Conservation (phyloP, 2,888 invertebrate species). For the Nomada fabriciana region DNA sequence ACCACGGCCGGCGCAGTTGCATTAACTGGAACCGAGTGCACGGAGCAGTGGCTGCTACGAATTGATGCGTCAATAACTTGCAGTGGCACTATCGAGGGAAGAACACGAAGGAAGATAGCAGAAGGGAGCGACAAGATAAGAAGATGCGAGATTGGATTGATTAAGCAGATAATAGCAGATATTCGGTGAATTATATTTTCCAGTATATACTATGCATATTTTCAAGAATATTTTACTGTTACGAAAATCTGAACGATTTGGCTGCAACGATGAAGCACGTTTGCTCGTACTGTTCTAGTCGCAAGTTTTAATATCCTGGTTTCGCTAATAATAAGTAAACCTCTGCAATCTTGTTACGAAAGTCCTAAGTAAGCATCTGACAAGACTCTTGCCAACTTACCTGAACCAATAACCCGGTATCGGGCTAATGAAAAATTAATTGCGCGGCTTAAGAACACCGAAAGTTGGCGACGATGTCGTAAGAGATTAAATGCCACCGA, state of each 20-base stretch:
- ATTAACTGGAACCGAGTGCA: conserved; percentile 11
- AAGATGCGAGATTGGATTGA: too few relatives aligned
- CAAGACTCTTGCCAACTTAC: background rate
- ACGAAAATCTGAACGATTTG: background rate
- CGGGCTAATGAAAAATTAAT: conserved; percentile 40
- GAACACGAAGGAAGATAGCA: background rate
- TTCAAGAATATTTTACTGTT: too few relatives aligned
- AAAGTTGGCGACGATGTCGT: background rate
- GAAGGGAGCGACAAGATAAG: background rate
- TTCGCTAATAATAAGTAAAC: too few relatives aligned
- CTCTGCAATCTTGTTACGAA: background rate
- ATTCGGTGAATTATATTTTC: too few relatives aligned
- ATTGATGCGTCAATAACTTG: background rate
- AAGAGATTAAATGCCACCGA: conserved; percentile 16
- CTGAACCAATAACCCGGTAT: background rate
- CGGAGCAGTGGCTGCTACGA: background rate
- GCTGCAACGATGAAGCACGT: background rate
- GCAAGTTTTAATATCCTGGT: too few relatives aligned
- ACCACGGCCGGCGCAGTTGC: conserved; percentile 10
- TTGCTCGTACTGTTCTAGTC: too few relatives aligned
- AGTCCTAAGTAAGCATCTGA: background rate
- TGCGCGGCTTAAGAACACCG: conserved; percentile 12
- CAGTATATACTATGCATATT: too few relatives aligned
- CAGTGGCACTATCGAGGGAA: background rate
- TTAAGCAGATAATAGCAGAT: too few relatives aligned